These are phyloP conservation scores for Cheilosia pagana DNA, from an alignment of 2,888 invertebrate species.

Conservation along the genomic window DNA sequence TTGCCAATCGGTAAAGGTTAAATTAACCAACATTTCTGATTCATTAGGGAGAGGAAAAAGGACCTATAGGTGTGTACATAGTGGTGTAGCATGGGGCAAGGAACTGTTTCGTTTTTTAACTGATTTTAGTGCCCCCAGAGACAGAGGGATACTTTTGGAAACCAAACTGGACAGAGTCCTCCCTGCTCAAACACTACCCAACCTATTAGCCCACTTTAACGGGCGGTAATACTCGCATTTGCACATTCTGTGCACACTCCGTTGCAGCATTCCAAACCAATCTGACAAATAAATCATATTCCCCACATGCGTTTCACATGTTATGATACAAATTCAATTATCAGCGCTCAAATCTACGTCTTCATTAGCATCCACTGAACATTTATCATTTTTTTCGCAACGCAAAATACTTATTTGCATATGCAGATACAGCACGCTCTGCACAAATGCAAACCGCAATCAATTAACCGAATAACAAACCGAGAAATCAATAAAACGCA, in stretches of 20 bases:
- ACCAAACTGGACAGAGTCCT: too few species aligned
- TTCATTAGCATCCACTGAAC: conserved; percentile 58
- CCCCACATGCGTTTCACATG: neutral
- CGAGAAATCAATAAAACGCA: conserved; percentile 72
- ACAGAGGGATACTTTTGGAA: too few species aligned
- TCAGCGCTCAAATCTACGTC: conserved; percentile 41
- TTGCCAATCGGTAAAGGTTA: neutral
- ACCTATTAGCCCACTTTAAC: too few species aligned
- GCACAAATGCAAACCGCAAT: conserved; percentile 43
- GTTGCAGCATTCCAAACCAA: too few species aligned
- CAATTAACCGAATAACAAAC: conserved; percentile 63
- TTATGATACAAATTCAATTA: conserved; percentile 42
- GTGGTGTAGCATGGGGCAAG: neutral
- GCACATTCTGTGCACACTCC: too few species aligned
- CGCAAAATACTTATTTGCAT: conserved; percentile 35
- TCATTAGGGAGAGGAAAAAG: neutral
- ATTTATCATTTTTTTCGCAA: conserved; percentile 53
- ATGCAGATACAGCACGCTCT: conserved; percentile 4
- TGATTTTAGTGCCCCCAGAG: too few species aligned
- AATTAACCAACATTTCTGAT: neutral
- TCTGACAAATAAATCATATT: conserved; percentile 45
- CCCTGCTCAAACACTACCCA: too few species aligned
- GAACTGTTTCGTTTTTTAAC: too few species aligned
- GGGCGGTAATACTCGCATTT: too few species aligned
- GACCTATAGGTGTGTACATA: neutral